phyloP scores from a whole-genome alignment of 2,888 invertebrate species.

The Calephelis perditalis region DNA sequence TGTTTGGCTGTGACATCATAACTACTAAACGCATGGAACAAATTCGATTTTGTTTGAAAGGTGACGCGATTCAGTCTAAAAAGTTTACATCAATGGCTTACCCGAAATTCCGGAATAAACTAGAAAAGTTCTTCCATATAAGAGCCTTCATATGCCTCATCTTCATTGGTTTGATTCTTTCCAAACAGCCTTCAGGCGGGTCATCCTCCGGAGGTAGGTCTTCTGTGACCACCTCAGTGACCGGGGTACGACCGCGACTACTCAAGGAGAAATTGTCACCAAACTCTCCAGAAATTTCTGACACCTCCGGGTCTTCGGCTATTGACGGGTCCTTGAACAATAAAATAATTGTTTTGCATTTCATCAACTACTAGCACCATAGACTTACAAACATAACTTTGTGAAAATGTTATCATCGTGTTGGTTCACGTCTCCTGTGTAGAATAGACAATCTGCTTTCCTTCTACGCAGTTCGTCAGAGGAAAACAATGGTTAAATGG shows the following conservation, averaged over 20 bases:
- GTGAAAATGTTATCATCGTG: no score
- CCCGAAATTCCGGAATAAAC: conserved; percentile 92
- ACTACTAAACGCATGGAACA: no score
- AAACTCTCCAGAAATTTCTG: conserved; percentile 91
- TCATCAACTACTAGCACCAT: neutral
- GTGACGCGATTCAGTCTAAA: no score
- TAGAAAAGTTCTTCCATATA: conserved; percentile 92
- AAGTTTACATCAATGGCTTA: conserved; percentile 46
- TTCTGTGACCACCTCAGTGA: conserved; percentile 75
- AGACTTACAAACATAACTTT: no score
- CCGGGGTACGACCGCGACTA: conserved; percentile 82
- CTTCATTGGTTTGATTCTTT: conserved; percentile 82
- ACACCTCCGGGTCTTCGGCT: conserved; percentile 83
- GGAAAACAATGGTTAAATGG: no score
- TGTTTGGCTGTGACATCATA: no score
- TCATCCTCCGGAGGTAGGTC: conserved; percentile 85
- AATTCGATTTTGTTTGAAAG: no score
- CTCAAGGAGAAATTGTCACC: conserved; percentile 91
- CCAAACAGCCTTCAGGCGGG: conserved; percentile 69
- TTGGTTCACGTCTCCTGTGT: no score
- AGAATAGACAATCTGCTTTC: no score
- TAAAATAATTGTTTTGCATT: neutral
- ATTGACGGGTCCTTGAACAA: conserved; percentile 76
- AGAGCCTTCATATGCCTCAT: conserved; percentile 87
- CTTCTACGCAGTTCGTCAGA: no score